Percentiles rank a stretch among this genome's conserved stretches.
Conservation (phyloP, 1,140 invertebrate species). For the Augochlora pura region DNA sequence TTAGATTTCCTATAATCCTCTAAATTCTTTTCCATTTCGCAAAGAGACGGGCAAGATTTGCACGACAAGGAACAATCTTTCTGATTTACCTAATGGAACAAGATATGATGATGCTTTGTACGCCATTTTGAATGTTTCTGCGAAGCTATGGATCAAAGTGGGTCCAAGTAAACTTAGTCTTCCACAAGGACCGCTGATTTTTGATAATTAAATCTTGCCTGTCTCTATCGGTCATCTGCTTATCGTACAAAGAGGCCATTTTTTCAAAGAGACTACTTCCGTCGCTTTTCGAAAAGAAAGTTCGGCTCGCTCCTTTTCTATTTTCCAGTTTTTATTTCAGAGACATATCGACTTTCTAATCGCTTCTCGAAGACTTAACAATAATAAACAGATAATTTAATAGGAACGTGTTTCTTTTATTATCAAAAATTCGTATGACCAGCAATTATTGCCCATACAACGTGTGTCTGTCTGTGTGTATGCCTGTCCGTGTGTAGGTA, state of each 20-base stretch:
- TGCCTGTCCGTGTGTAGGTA: neutral
- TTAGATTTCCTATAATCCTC: no score
- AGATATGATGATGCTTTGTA: no score
- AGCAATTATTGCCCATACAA: slow-evolving; percentile 53
- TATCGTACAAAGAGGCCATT: slow-evolving; percentile 60
- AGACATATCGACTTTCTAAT: slow-evolving; percentile 29
- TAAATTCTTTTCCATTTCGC: no score
- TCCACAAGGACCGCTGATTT: no score
- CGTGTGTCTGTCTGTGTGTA: neutral
- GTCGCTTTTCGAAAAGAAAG: slow-evolving; percentile 36
- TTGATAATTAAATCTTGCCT: no score
- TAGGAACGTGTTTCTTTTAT: slow-evolving; percentile 63
- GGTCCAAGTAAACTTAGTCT: no score
- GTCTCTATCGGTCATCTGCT: slow-evolving; percentile 17
- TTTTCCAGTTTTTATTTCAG: slow-evolving; percentile 1
- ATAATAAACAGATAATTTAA: slow-evolving; percentile 63
- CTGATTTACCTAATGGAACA: no score
- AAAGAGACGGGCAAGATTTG: no score
- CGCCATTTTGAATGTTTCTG: no score
- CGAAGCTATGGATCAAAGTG: no score
- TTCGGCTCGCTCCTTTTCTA: slow-evolving; percentile 1
- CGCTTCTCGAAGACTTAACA: slow-evolving; percentile 54
- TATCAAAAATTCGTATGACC: slow-evolving; percentile 63
- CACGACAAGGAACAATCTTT: no score
- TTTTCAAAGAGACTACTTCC: slow-evolving; percentile 24